Base-by-base conservation (phyloP, 2,888 invertebrate genomes). In the Tenthredo notha region DNA sequence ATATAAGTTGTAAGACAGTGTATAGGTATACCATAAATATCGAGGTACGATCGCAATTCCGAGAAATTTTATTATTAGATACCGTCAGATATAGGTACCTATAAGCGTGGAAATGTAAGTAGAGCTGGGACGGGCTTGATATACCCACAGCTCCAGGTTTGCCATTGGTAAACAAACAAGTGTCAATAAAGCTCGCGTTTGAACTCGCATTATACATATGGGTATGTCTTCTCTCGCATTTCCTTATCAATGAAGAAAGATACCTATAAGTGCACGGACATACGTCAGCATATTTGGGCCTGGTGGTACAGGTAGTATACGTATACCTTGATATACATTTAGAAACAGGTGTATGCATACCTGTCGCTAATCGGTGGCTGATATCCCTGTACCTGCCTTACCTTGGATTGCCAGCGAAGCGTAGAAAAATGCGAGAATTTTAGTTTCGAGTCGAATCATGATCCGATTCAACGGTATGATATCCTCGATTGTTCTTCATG, bases 121-220 rank as follows among this genome's bases (percentile, higher is more conserved):
- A 77, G 77, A 77, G 50, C 77, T 77, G 77, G 54, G 77, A 77
- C 54, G 54, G 77, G 77, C 77, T 54, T 77, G 77, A 33, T 54
- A 77, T 77, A 77, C 15, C 47, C 47, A 47, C 15, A 47, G 47
- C 47, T 47, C 12, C 54, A 50, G 77, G 54, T 77, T 80, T 80
- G 37, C 43, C 65, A 61, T 61, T 43, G 61, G 80, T 65, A 80
- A 58, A 80, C 80, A 43, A 58, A 21, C 80, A 80, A 80, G 40
- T 61, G 80, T 80, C 61, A 80, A 80, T 80, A 80, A 54, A 54
- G 21, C 77, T 54, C 77, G 50, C 50, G 54, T 54, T 54, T 50
- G 18, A 54, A 50, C 77, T 77, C 33, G 54, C 40, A 29, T 47
- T 47, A 25, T 47, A 18, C 15, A 61, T 61, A 61, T 21, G 25